Evolutionary conservation across 2,113 vertebrate species (phyloP).

Genomic region (Hucho hucho): DNA sequence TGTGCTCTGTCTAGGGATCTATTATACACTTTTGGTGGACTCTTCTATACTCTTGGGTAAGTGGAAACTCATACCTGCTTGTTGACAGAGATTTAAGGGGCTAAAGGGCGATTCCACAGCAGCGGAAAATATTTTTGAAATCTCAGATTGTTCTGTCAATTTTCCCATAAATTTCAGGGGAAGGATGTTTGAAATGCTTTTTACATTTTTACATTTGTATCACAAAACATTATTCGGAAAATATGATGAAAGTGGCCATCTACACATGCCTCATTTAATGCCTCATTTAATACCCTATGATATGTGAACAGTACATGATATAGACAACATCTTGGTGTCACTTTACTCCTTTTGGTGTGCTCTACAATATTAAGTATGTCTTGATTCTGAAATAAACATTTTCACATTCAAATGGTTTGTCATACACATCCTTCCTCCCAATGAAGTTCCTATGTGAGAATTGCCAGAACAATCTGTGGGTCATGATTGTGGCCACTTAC

Average conservation of each 20-base stretch:
- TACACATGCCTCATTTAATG: neutral
- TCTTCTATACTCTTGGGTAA: constrained; percentile 25
- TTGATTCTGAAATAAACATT: neutral
- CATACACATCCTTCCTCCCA: too few relatives aligned
- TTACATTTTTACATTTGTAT: neutral
- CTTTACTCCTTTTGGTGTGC: too few relatives aligned
- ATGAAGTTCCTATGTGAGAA: too few relatives aligned
- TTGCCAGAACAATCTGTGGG: neutral
- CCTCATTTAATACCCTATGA: neutral
- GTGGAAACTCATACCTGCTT: constrained; percentile 26
- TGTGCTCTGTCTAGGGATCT: neutral
- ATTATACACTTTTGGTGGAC: constrained; percentile 34
- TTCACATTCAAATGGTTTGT: neutral
- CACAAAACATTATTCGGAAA: neutral
- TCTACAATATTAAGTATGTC: neutral
- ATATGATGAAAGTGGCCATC: neutral
- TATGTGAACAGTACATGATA: too few relatives aligned
- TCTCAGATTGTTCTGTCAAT: too few relatives aligned
- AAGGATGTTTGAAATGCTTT: too few relatives aligned
- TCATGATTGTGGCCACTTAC: constrained; percentile 41
- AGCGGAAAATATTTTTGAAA: neutral
- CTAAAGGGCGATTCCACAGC: neutral
- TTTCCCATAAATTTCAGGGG: too few relatives aligned
- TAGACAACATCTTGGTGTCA: too few relatives aligned
- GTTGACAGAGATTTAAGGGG: constrained; percentile 10